Conservation (phyloP, 2,888 invertebrate genomes). For the Luperina nickerlii region DNA sequence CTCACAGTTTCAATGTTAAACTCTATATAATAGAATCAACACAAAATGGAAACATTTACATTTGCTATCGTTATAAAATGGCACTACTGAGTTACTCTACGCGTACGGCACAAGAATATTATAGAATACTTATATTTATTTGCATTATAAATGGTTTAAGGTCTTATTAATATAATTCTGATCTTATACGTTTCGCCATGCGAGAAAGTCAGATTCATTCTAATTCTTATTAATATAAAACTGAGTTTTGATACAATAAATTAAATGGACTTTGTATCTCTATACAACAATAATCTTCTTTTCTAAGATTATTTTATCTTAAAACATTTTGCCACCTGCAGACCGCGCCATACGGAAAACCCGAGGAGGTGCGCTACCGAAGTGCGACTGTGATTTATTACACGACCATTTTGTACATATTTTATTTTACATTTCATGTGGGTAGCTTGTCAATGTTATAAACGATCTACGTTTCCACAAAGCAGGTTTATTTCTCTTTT, state of each 20-base stretch:
- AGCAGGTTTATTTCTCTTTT: conserved; percentile 5
- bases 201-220: no score
- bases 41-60: conserved; percentile 83
- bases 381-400: conserved; percentile 58
- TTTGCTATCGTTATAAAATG: conserved; percentile 75
- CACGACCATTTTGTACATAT: conserved; percentile 55
- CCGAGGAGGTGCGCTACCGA: conserved; percentile 31
- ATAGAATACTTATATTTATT: no score
- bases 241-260: background rate
- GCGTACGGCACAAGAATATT: conserved; percentile 47
- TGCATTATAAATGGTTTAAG: background rate
- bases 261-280: background rate
- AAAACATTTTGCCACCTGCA: conserved; percentile 49
- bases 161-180: background rate
- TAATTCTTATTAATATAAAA: background rate
- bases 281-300: conserved; percentile 10
- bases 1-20: conserved; percentile 79
- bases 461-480: conserved; percentile 20
- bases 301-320: conserved; percentile 32
- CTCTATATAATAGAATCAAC: conserved; percentile 88
- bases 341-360: conserved; percentile 19
- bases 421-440: conserved; percentile 53
- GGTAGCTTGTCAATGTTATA: conserved; percentile 58
- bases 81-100: conserved; percentile 69
- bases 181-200: background rate